phyloP scores from a whole-genome alignment of 2,113 vertebrate genomes.

The Irena cyanogastra region DNA sequence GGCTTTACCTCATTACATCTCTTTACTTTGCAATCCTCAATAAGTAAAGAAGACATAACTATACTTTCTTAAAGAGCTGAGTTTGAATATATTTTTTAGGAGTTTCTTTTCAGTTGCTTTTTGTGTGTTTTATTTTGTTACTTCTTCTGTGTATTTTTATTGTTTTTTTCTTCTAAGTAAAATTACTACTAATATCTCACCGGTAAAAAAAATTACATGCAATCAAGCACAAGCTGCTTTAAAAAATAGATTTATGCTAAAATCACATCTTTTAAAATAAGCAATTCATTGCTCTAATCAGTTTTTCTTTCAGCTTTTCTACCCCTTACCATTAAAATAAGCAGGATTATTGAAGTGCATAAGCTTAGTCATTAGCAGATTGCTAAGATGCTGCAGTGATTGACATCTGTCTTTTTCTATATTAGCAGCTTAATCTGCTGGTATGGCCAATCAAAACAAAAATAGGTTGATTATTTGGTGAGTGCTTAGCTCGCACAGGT shows the following conservation, averaged over 20 bases:
- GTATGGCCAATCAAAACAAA: conserved; percentile 32
- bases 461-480: conserved; percentile 35
- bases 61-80: background rate
- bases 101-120: background rate
- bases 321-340: conserved; percentile 33
- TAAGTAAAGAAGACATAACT: background rate
- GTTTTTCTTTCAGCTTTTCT: conserved; percentile 18
- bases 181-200: background rate
- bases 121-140: background rate
- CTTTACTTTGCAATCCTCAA: background rate
- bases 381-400: background rate
- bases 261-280: conserved; percentile 29
- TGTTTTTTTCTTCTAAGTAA: background rate
- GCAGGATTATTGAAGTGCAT: conserved; percentile 25
- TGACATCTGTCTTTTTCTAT: conserved; percentile 36
- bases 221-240: conserved; percentile 27
- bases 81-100: background rate
- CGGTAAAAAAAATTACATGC: background rate
- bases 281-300: conserved; percentile 43
- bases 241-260: conserved; percentile 47
- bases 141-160: background rate
- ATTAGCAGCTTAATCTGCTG: conserved; percentile 8
- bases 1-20: background rate
- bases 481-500: background rate
- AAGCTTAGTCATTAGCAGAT: conserved; percentile 42